A percentile compares a stretch with the other conserved stretches of the same genome.
These are phyloP conservation scores for Morone chrysops DNA, from an alignment of 2,113 vertebrate genomes.

Conservation along the genomic window DNA sequence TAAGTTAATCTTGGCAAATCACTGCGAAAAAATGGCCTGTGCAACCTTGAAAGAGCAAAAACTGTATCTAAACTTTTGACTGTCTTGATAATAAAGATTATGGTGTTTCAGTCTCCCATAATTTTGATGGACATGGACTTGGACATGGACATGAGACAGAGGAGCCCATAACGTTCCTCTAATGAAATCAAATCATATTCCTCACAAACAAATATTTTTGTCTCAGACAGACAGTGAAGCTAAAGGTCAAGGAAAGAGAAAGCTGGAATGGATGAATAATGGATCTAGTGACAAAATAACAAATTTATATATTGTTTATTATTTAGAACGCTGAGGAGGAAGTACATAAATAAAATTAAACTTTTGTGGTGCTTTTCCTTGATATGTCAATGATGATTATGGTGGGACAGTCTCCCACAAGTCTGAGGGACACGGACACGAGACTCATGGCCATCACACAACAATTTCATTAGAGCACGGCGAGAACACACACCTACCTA, in stretches of 20 bases:
- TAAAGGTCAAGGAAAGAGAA: background rate
- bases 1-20: background rate
- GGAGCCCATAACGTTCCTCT: no score
- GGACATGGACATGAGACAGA: background rate
- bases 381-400: background rate
- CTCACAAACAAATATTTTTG: background rate
- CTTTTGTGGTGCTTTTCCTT: background rate
- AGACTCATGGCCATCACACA: background rate
- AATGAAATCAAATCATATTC: no score
- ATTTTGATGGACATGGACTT: background rate
- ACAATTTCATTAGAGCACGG: background rate
- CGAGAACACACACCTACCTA: no score
- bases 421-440: background rate
- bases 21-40: no score
- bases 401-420: background rate
- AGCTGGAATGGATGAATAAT: background rate
- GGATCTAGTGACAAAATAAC: background rate
- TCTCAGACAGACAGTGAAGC: background rate
- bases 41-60: no score
- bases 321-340: background rate
- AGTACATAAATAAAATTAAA: background rate
- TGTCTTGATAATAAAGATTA: background rate
- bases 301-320: background rate
- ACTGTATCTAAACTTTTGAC: no score
- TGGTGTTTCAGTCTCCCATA: background rate